Evolutionary conservation across 2,888 invertebrate genomes (phyloP).

Genomic region (Anthophora plumipes): DNA sequence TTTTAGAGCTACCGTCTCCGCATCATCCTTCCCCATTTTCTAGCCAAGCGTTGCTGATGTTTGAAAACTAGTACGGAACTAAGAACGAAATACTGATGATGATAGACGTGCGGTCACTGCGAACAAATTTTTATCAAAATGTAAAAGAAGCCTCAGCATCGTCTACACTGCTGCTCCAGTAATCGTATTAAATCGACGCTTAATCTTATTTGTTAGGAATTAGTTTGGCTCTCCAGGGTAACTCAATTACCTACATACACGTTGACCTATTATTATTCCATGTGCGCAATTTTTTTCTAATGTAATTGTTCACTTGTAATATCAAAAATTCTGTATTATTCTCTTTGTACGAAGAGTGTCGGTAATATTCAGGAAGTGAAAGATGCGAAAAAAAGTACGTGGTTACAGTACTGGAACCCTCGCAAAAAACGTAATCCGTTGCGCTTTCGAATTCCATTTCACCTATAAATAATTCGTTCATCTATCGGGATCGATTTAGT

Average conservation of each 20-base stretch:
- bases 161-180: constrained; percentile 80
- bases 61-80: neutral
- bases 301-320: neutral
- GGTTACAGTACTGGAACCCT: constrained; percentile 27
- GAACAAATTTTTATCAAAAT: constrained; percentile 74
- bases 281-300: constrained; percentile 14
- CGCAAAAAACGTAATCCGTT: constrained; percentile 50
- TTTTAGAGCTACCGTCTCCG: constrained; percentile 91
- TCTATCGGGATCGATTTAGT: constrained; percentile 32
- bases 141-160: constrained; percentile 79
- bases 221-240: constrained; percentile 75
- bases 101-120: constrained; percentile 69
- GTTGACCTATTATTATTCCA: constrained; percentile 49
- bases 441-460: constrained; percentile 67
- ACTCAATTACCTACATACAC: constrained; percentile 78
- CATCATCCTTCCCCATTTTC: constrained; percentile 92
- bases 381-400: constrained; percentile 6
- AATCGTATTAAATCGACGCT: constrained; percentile 82
- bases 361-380: neutral
- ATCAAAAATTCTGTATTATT: neutral
- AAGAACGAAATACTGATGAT: constrained; percentile 61
- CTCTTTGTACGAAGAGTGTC: neutral
- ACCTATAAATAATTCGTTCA: constrained; percentile 63
- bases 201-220: constrained; percentile 82
- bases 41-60: neutral